A percentile compares a stretch with the other conserved stretches of the same genome.
Conservation (phyloP, 2,888 invertebrate species). For the Danaus chrysippus region DNA sequence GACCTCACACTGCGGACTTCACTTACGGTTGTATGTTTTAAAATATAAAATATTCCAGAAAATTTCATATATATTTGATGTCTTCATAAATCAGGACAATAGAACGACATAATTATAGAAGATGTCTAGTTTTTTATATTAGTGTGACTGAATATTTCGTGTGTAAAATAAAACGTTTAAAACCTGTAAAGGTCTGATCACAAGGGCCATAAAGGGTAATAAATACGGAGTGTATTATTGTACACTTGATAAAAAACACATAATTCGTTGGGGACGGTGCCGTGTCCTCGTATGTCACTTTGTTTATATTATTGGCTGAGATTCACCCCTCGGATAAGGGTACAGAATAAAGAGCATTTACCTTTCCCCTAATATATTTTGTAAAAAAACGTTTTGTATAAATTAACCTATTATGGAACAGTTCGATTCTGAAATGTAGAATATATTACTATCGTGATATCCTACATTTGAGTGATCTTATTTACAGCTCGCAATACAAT, state of each 20-base stretch:
- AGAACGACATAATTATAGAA: background rate
- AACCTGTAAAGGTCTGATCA: background rate
- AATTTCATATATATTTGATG: background rate
- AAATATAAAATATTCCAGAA: conserved; percentile 2
- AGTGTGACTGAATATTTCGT: background rate
- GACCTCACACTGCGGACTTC: conserved; percentile 33
- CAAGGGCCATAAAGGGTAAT: conserved; percentile 3
- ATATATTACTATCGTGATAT: no score
- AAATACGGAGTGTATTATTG: conserved; percentile 22
- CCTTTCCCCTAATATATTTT: background rate
- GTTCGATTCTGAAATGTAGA: no score
- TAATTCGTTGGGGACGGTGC: conserved; percentile 28
- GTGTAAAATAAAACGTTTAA: background rate
- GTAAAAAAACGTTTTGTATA: background rate
- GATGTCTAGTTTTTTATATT: background rate
- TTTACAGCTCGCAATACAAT: no score
- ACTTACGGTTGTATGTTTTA: background rate
- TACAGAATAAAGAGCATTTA: background rate
- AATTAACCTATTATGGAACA: no score
- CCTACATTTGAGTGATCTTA: no score
- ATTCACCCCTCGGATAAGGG: conserved; percentile 5
- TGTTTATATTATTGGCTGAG: conserved; percentile 4
- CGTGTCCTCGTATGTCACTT: conserved; percentile 34
- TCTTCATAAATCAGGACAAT: background rate
- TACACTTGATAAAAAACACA: conserved; percentile 36